Base-by-base conservation (phyloP, 2,797 vertebrate species). In the Protonibea diacanthus region DNA sequence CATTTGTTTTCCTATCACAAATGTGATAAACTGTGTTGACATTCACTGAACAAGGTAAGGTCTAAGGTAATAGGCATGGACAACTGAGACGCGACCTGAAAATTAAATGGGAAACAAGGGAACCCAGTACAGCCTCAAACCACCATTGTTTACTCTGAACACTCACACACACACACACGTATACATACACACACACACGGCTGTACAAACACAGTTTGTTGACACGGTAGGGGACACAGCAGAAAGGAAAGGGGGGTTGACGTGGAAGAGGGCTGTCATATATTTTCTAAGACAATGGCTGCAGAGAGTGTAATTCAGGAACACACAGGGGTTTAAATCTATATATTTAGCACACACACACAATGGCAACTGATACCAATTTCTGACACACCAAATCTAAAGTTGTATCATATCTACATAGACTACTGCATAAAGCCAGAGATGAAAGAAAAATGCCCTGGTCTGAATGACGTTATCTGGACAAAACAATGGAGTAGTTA, bases 141-240 rank as follows among this genome's bases (percentile, higher is more conserved):
- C 86, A 73, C 86, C 86, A 38, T 29, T 77, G 87, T 85, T 78
- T 84, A 82, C 84, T 82, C 75, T 68, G 82, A 88, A 83, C 55
- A 53, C 55, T 25, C 76, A 71, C 76, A 11, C 63, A 29, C 14
- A 42, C 27, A 63, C 75, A 66, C 40, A 51, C 20, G 14, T 40
- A 27, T 33, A 62, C 64, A 51, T 21, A 65, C 67, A 75, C 78
- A 64, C 75, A 67, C 40, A 51, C 27, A 65, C 49, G 72, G 86
- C 93, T 95, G 91, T 86, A 86, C 91, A 96, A 95, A 96, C 91
- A 95, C 74, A 78, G 74, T 78, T 80, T 92, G 89, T 93, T 92
- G 91, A 93, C 92, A 88, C 71, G 71, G 84, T 80, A 86, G 73
- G 83, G 85, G 83, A 84, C 83, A 80, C 88, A 88, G 79, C 82